These are phyloP conservation scores for Misgurnus mizolepis DNA, from an alignment of 2,113 vertebrate species.

Conservation along the genomic window DNA sequence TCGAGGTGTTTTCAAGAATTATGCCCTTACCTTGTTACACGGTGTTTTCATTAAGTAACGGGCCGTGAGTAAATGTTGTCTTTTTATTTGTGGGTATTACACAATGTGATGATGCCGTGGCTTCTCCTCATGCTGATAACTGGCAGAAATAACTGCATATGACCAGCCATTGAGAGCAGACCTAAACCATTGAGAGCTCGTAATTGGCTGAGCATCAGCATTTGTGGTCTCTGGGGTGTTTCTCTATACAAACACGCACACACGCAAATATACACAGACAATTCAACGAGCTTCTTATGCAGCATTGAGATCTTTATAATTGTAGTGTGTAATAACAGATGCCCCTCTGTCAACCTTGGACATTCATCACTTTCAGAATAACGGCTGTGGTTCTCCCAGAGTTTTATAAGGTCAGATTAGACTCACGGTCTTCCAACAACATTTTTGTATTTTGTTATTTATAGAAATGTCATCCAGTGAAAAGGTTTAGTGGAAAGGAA, in stretches of 20 bases:
- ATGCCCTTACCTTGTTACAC: conserved; percentile 37
- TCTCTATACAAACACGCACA: conserved; percentile 17
- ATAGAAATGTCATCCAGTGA: conserved; percentile 33
- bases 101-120: conserved; percentile 16
- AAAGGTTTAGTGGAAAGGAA: conserved; percentile 9
- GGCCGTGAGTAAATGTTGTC: conserved; percentile 45
- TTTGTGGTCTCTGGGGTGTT: conserved; percentile 30
- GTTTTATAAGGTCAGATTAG: conserved; percentile 30
- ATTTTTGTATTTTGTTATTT: conserved; percentile 32
- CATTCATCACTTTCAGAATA: conserved; percentile 28
- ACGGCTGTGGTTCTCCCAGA: not conserved
- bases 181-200: conserved; percentile 33
- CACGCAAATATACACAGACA: not conserved
- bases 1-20: conserved; percentile 32
- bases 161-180: conserved; percentile 36
- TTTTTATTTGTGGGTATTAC: conserved; percentile 43
- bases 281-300: conserved; percentile 32
- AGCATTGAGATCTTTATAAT: conserved; percentile 44
- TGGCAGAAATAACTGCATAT: conserved; percentile 38
- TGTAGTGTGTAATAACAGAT: conserved; percentile 42
- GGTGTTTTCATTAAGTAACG: conserved; percentile 22
- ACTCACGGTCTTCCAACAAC: conserved; percentile 14
- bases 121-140: conserved; percentile 29
- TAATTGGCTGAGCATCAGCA: conserved; percentile 50
- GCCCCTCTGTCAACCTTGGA: conserved; percentile 42